These are phyloP conservation scores for Marronus borbonicus DNA, from an alignment of 2,888 invertebrate species.

Conservation along the genomic window DNA sequence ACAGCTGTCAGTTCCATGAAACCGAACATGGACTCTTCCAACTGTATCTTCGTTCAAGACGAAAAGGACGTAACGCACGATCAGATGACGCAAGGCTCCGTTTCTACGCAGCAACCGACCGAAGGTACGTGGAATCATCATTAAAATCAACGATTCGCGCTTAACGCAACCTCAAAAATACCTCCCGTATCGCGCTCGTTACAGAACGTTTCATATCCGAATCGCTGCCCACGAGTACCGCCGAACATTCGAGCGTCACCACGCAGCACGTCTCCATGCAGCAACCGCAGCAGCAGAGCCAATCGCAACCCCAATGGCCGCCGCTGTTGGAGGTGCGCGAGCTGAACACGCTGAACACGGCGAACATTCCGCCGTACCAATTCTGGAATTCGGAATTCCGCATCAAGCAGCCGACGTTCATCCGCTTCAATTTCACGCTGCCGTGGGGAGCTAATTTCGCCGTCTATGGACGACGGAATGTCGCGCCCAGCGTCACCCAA, in stretches of 20 bases:
- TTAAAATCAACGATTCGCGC: conserved; percentile 15
- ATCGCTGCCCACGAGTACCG: conserved; percentile 81
- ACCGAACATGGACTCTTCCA: conserved; percentile 89
- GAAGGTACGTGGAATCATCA: conserved; percentile 72
- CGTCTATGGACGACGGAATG: conserved; percentile 94
- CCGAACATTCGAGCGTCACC: conserved; percentile 77
- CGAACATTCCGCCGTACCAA: conserved; percentile 90
- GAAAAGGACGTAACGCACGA: conserved; percentile 91
- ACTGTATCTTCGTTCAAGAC: conserved; percentile 92
- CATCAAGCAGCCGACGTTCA: conserved; percentile 91
- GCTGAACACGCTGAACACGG: conserved; percentile 87
- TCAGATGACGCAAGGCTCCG: conserved; percentile 85
- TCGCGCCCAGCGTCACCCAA: conserved; percentile 96
- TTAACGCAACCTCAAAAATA: background rate
- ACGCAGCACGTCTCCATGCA: conserved; percentile 75
- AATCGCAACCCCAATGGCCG: conserved; percentile 83
- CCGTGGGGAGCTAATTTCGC: conserved; percentile 96
- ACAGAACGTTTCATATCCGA: conserved; percentile 70
- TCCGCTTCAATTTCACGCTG: conserved; percentile 90
- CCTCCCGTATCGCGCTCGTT: conserved; percentile 4
- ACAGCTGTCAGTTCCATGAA: conserved; percentile 93
- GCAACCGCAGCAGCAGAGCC: conserved; percentile 81
- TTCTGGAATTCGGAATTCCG: conserved; percentile 96
- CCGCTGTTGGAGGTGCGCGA: conserved; percentile 82
- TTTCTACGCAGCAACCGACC: conserved; percentile 80